Evolutionary conservation across 2,113 vertebrate genomes (phyloP).

Genomic region (Rafetus swinhoei): DNA sequence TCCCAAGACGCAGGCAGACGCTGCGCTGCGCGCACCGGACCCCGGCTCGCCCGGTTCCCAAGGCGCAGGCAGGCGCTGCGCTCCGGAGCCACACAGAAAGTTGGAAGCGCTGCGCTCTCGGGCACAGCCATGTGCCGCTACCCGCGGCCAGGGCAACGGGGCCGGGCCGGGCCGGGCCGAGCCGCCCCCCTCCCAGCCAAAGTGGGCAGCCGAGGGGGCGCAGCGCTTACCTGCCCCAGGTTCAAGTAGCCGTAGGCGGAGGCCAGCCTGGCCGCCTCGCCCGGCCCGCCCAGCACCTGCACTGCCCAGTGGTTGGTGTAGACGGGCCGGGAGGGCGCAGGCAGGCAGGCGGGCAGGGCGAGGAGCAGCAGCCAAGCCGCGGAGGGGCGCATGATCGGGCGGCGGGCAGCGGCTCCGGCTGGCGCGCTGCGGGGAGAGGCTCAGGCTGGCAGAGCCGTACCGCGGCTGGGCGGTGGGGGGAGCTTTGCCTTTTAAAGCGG

Average conservation of each 20-base stretch:
- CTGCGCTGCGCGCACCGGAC: no score
- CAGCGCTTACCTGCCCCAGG: conserved; percentile 87
- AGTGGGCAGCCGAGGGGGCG: not conserved
- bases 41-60: no score
- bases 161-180: not conserved
- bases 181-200: not conserved
- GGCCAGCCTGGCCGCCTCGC: conserved; percentile 83
- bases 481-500: conserved; percentile 74
- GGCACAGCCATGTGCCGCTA: not conserved
- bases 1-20: no score
- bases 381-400: not conserved
- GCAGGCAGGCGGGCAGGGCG: conserved; percentile 59
- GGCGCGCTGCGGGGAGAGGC: conserved; percentile 17
- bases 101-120: not conserved
- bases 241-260: conserved; percentile 88
- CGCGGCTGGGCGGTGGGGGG: conserved; percentile 64
- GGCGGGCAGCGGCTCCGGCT: not conserved
- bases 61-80: no score
- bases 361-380: conserved; percentile 13
- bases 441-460: conserved; percentile 55
- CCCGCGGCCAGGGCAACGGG: no score
- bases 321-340: conserved; percentile 69
- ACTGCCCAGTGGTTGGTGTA: conserved; percentile 94
- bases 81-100: not conserved
- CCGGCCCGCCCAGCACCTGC: conserved; percentile 80